Evolutionary conservation across 2,888 invertebrate genomes (phyloP).

Genomic region (Psococerastis gibbosa): DNA sequence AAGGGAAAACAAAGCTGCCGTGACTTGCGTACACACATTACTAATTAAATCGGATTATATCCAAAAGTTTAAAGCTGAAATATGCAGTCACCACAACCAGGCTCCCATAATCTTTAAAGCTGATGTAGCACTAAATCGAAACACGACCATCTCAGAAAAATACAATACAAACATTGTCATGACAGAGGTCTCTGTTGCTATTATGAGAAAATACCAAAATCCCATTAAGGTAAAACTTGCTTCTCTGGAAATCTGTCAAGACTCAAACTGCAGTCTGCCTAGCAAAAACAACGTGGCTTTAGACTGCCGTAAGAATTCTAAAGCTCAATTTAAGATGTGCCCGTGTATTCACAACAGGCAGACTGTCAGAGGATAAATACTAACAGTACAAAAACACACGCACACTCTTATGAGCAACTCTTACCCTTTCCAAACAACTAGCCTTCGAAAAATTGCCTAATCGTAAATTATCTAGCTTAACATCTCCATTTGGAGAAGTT

Average conservation of each 20-base stretch:
- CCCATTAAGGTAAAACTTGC: too few species aligned
- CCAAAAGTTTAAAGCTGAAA: too few species aligned
- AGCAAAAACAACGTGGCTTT: too few species aligned
- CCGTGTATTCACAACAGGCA: background rate
- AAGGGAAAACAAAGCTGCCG: too few species aligned
- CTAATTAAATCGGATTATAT: too few species aligned
- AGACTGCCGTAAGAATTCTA: too few species aligned
- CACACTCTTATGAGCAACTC: background rate
- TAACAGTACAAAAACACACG: background rate
- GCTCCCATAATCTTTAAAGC: background rate
- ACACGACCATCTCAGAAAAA: background rate
- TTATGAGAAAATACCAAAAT: too few species aligned
- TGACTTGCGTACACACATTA: too few species aligned
- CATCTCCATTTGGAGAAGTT: background rate
- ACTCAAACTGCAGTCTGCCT: too few species aligned
- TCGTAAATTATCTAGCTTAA: constrained; percentile 8
- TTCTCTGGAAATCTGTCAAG: too few species aligned
- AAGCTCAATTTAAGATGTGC: too few species aligned
- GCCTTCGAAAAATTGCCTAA: constrained; percentile 1
- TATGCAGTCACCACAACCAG: background rate
- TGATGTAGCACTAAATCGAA: background rate
- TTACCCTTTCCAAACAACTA: background rate
- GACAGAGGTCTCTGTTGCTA: too few species aligned
- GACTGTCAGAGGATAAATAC: background rate
- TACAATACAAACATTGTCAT: background rate